phyloP scores from a whole-genome alignment of 2,113 vertebrate species.

The Calonectris borealis region DNA sequence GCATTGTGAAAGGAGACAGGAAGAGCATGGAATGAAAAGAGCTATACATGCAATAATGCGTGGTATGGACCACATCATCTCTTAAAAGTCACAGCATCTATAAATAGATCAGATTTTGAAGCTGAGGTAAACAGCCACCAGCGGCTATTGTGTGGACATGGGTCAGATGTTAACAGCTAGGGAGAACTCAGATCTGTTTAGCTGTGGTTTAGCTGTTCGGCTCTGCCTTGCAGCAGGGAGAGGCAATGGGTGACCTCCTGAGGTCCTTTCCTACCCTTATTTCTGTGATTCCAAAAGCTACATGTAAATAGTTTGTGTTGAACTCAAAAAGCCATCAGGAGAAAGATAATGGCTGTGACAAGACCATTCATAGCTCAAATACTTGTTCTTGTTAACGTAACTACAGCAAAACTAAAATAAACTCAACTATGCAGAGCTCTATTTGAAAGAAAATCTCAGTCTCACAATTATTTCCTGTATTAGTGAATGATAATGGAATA shows the following conservation, averaged over 20 bases:
- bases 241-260: not conserved
- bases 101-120: not conserved
- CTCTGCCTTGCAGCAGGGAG: not conserved
- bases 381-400: not conserved
- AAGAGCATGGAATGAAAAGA: not conserved
- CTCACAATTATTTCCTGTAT: constrained; percentile 17
- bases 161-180: not conserved
- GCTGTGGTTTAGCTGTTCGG: not conserved
- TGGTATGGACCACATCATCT: not conserved
- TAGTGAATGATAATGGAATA: constrained; percentile 37
- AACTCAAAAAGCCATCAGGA: not conserved
- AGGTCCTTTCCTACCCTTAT: not conserved
- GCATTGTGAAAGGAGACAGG: not conserved
- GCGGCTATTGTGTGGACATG: not conserved
- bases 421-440: constrained; percentile 13
- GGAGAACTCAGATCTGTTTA: not conserved
- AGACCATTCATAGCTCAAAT: not conserved
- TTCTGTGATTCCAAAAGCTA: not conserved
- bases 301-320: not conserved
- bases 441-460: constrained; percentile 1
- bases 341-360: not conserved
- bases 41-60: not conserved
- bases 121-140: not conserved
- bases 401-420: constrained; percentile 39
- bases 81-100: not conserved